Evolutionary conservation across 2,797 vertebrate genomes (phyloP), one percentile per base, ranked within the genome.

Genomic region (Chloroceryle amazona): DNA sequence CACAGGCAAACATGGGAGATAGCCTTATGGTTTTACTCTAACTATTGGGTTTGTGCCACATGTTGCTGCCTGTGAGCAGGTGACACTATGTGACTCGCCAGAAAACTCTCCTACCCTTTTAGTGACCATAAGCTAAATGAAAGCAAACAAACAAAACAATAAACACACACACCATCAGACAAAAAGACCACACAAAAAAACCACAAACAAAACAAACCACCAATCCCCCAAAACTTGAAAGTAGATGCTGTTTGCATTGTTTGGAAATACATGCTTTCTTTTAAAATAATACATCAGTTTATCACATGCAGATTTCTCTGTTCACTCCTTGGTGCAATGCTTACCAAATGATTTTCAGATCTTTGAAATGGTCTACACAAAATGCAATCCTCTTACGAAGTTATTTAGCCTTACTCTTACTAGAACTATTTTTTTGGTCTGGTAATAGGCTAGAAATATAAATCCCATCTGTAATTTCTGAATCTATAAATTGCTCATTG

Each of bases 401-500:
- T 93, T 90, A 88, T 78, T 75, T 86, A 89, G 42, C 58, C 16
- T 82, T 84, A 33, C n/a, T 76, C 44, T 81, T 79, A 41, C 42
- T 76, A 42, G 39, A 71, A 54, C 23, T 74, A 13, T 12, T 67
- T 95, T 62, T 81, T 90, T 75, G 73, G 73, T 76, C 67, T 76
- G 88, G 82, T 82, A 94, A 93, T 79, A 90, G 68, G 57, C 66
- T 85, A 55, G 33, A 94, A 81, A 87, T 67, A 83, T 47, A 89
- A 93, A 91, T 95, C 89, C 58, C 57, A 89, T 46, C 93, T 81
- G 82, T 71, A 60, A 21, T 95, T 21, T 81, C 74, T 62, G 84
- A 76, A 96, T 96, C 96, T 89, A 87, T 96, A 95, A 96, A 93
- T 93, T 97, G 74, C 66, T 83, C 49, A 86, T 89, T 93, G 85